These are phyloP conservation scores for Bimastos eiseni DNA, from an alignment of 2,888 invertebrate species.

Conservation along the genomic window DNA sequence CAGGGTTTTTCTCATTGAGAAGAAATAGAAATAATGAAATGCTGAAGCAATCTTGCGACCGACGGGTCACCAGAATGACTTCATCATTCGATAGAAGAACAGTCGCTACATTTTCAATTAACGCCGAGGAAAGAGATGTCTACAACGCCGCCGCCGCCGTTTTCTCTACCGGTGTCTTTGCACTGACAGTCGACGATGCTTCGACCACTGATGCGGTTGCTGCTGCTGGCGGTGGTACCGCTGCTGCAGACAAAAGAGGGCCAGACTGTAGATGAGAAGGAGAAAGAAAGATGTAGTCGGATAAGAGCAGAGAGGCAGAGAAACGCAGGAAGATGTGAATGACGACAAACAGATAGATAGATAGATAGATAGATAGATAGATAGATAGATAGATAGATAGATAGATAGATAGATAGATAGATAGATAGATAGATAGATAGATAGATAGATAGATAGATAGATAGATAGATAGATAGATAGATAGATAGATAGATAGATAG, in stretches of 20 bases:
- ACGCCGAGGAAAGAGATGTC: not conserved
- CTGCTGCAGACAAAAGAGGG: not conserved
- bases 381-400: no score
- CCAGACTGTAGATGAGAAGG: not conserved
- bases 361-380: no score
- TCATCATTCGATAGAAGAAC: not conserved
- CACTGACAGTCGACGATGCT: not conserved
- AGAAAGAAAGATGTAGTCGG: not conserved
- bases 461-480: not conserved
- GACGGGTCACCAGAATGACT: not conserved
- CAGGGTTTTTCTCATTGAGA: not conserved
- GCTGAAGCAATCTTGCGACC: not conserved
- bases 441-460: not conserved
- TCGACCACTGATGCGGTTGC: not conserved
- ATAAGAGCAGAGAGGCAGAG: not conserved
- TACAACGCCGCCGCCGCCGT: not conserved
- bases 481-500: not conserved
- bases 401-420: no score
- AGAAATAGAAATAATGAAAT: not conserved
- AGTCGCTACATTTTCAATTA: not conserved
- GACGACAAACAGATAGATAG: no score
- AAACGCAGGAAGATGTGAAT: not conserved
- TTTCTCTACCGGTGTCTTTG: not conserved
- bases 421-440: no score
- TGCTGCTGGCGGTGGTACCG: not conserved